A percentile compares a stretch with the other conserved stretches of the same genome.
phyloP scores from a whole-genome alignment of 2,888 invertebrate genomes.

The Cinara cedri region DNA sequence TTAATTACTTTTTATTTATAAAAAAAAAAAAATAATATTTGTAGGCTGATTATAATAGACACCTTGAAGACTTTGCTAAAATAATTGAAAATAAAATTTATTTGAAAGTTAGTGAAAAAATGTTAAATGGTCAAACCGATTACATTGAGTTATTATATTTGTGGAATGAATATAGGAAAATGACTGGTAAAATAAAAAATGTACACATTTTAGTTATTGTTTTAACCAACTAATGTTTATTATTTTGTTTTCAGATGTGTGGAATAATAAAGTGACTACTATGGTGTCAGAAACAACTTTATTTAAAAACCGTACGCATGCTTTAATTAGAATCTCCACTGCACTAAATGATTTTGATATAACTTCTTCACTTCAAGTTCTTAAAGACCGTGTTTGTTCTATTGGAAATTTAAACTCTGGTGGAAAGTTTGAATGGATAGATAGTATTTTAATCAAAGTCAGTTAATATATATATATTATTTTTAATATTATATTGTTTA shows the following conservation, averaged over 20 bases:
- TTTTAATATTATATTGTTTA: not conserved
- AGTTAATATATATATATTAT: constrained; percentile 4
- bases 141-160: not conserved
- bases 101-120: constrained; percentile 12
- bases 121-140: constrained; percentile 9
- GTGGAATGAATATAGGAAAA: constrained; percentile 40
- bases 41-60: constrained; percentile 58
- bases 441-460: constrained; percentile 83
- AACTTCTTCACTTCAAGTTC: constrained; percentile 21
- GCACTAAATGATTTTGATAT: constrained; percentile 12
- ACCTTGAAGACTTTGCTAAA: constrained; percentile 55
- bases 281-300: constrained; percentile 55
- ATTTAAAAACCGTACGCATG: constrained; percentile 51
- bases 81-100: constrained; percentile 43
- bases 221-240: not conserved
- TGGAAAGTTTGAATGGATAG: constrained; percentile 94
- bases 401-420: constrained; percentile 65
- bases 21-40: not conserved
- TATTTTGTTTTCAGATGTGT: constrained; percentile 42
- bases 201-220: not conserved
- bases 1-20: not conserved
- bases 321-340: constrained; percentile 38
- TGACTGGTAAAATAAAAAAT: constrained; percentile 22
- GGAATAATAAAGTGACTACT: constrained; percentile 34
- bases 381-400: constrained; percentile 42